These are phyloP conservation scores for Halcyon leucocephala DNA, from an alignment of 2,797 vertebrate genomes.

Conservation along the genomic window DNA sequence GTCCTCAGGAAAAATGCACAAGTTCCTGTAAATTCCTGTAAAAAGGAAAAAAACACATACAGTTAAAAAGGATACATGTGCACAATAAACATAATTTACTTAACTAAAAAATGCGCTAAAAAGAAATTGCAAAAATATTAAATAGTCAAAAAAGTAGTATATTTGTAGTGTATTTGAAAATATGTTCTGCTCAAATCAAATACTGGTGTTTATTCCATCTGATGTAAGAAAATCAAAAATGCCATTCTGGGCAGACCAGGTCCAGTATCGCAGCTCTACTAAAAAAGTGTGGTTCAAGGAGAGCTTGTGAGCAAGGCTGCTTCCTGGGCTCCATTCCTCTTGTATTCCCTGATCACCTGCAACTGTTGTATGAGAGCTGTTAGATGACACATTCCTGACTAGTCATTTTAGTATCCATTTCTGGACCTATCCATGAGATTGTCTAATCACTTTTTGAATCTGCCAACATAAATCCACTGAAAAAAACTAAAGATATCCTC, in stretches of 20 bases:
- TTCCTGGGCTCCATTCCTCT: neutral
- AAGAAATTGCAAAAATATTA: neutral
- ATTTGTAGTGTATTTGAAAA: neutral
- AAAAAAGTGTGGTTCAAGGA: neutral
- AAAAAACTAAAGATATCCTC: neutral
- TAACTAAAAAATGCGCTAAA: neutral
- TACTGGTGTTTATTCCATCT: neutral
- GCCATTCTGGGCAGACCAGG: neutral
- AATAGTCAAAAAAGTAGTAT: neutral
- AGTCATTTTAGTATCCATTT: neutral
- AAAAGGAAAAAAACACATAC: neutral
- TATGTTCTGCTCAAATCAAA: neutral
- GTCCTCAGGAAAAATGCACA: slow-evolving; percentile 86
- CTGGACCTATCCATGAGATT: neutral
- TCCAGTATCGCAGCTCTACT: neutral
- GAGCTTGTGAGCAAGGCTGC: neutral
- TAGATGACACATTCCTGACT: neutral
- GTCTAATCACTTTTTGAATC: neutral
- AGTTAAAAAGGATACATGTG: neutral
- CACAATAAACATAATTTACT: neutral
- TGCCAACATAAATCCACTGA: neutral
- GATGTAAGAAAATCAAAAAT: neutral
- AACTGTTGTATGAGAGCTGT: neutral
- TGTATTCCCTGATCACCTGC: neutral
- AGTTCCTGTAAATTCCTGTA: slow-evolving; percentile 80